These are phyloP conservation scores for Hydrolagus affinis DNA, from an alignment of 2,113 vertebrate species.

Conservation along the genomic window DNA sequence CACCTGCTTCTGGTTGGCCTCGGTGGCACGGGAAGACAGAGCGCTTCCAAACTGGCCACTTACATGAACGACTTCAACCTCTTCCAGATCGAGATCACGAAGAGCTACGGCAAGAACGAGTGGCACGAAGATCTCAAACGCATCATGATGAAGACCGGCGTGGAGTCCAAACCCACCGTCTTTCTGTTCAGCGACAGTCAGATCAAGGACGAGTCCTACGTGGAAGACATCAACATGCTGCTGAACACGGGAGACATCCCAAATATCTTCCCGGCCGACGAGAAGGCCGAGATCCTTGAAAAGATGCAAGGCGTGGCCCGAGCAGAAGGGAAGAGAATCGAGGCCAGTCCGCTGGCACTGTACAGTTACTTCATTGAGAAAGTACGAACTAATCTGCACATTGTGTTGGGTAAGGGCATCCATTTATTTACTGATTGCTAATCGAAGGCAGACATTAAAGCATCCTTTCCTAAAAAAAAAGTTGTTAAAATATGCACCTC, in stretches of 20 bases:
- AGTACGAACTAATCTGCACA: conserved; percentile 80
- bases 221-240: conserved; percentile 85
- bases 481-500: neutral
- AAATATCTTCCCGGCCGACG: conserved; percentile 77
- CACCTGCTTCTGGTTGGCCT: conserved; percentile 78
- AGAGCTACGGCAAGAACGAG: conserved; percentile 63
- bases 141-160: conserved; percentile 72
- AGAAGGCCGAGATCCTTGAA: conserved; percentile 76
- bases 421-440: neutral
- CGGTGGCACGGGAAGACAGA: conserved; percentile 77
- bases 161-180: conserved; percentile 56
- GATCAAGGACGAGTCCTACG: conserved; percentile 77
- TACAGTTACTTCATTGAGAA: conserved; percentile 81
- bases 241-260: conserved; percentile 83
- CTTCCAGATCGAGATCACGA: conserved; percentile 80
- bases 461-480: neutral
- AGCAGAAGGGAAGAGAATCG: conserved; percentile 64
- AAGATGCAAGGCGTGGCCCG: conserved; percentile 71
- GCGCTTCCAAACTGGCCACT: conserved; percentile 70
- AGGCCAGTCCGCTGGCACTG: conserved; percentile 72
- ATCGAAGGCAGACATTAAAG: neutral
- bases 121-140: conserved; percentile 82
- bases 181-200: conserved; percentile 80
- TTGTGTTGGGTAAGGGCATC: conserved; percentile 68
- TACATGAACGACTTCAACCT: conserved; percentile 72